Evolutionary conservation across 1,140 invertebrate genomes (phyloP), one percentile per base, ranked within the genome.

Genomic region (Oscheius sp.): DNA sequence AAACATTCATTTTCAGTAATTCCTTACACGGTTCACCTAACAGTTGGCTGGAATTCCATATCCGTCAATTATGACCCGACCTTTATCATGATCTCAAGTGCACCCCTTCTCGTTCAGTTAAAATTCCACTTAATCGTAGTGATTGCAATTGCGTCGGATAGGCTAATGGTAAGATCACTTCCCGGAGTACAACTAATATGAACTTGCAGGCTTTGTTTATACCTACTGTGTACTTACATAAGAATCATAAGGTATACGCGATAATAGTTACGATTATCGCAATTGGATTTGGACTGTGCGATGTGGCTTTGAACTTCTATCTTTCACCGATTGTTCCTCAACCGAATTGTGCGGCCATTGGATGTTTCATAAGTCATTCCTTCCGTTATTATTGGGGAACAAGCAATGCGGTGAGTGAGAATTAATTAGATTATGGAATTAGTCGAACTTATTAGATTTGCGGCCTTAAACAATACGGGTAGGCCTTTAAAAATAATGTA

Each of bases 301-400:
- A 68, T 42, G 55, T 46, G 15, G 42, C 58, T 23, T 20, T 68
- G 1, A 31, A 68, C 7, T 66, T 35, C 29, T 45, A 66, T 10
- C 42, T 38, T 13, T 42, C 63, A 1, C 32, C 38, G 20, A 29
- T 42, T 7, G 63, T 42, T n/a, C 63, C 36, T 45, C 36, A 45
- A 28, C 34, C 49, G 36, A 66, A 66, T 29, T 66, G 63, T 49
- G 63, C 34, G 49, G 45, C 63, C 18, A 66, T 66, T 49, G 63
- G 63, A 46, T 66, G 63, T 31, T 66, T 45, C 49, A 45, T 66
- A 7, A 46, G 63, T n/a, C 36, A 66, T 46, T 15, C 23, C 7
- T 66, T 66, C n/a, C 23, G 63, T n/a, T 66, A 66, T n/a, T 66
- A 66, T n/a, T 66, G 63, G 63, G 63, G 63, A 49, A 66, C 45